A percentile compares a stretch with the other conserved stretches of the same genome.
These are phyloP conservation scores for Rhodinocichla rosea DNA, from an alignment of 2,113 vertebrate species.

Conservation along the genomic window DNA sequence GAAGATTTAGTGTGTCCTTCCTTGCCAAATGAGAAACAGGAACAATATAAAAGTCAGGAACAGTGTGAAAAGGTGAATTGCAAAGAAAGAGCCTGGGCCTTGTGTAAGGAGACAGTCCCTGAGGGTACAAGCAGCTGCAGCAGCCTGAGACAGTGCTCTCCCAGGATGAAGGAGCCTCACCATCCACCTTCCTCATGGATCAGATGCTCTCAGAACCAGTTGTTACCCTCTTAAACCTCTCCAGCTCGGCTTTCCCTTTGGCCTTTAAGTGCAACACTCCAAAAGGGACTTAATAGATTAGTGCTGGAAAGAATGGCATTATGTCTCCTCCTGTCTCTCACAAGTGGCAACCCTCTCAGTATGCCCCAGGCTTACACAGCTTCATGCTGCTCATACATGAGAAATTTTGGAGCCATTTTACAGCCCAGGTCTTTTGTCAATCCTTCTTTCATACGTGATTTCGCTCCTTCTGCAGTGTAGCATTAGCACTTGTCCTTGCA, in stretches of 20 bases:
- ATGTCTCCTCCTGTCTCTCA: neutral
- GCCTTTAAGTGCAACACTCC: neutral
- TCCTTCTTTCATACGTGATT: neutral
- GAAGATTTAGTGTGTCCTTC: neutral
- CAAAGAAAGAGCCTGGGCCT: neutral
- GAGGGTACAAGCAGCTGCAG: neutral
- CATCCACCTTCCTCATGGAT: neutral
- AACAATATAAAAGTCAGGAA: neutral
- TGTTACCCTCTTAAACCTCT: neutral
- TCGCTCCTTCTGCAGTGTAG: neutral
- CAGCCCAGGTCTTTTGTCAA: neutral
- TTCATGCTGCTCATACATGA: neutral
- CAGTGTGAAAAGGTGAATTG: neutral
- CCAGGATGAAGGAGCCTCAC: rapidly evolving
- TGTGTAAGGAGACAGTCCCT: neutral
- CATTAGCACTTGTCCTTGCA: neutral
- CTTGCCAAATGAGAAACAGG: neutral
- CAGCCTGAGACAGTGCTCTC: neutral
- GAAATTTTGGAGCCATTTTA: neutral
- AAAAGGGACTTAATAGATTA: neutral
- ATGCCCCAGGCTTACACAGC: neutral
- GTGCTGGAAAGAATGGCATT: neutral
- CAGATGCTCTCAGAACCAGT: neutral
- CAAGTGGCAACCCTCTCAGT: neutral
- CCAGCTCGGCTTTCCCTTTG: neutral